These are phyloP conservation scores for Trichomycterus rosablanca DNA, from an alignment of 2,113 vertebrate species.

Conservation along the genomic window DNA sequence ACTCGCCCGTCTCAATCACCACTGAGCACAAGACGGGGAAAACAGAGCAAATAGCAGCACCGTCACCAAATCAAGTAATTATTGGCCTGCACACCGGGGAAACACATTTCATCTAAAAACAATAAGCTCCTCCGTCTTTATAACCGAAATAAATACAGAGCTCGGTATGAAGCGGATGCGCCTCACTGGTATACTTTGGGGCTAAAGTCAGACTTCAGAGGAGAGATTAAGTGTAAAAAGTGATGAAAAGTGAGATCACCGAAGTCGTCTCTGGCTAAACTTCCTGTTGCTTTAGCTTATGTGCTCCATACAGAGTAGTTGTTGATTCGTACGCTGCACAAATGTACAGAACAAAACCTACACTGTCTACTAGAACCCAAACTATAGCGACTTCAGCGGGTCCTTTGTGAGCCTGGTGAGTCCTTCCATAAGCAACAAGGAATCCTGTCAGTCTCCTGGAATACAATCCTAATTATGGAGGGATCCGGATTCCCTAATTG, in stretches of 20 bases:
- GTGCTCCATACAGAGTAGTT: no score
- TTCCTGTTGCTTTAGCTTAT: no score
- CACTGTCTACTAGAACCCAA: no score
- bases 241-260: slow-evolving; percentile 15
- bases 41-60: slow-evolving; percentile 76
- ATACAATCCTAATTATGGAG: no score
- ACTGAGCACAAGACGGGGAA: slow-evolving; percentile 69
- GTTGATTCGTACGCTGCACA: no score
- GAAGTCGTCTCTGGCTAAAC: no score
- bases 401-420: no score
- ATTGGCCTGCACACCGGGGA: slow-evolving; percentile 71
- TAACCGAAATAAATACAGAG: slow-evolving; percentile 29
- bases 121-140: slow-evolving; percentile 63
- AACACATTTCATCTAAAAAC: slow-evolving; percentile 78
- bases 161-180: slow-evolving; percentile 45
- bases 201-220: slow-evolving; percentile 58
- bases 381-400: no score
- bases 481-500: no score
- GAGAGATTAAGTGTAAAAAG: slow-evolving; percentile 50
- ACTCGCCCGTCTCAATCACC: slow-evolving; percentile 72
- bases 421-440: no score
- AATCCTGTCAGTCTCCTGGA: no score
- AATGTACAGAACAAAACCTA: no score
- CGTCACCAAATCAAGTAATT: slow-evolving; percentile 73
- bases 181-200: slow-evolving; percentile 65